Evolutionary conservation across 2,113 vertebrate species (phyloP), one percentile per base, ranked within the genome.

Genomic region (Apteryx mantelli): DNA sequence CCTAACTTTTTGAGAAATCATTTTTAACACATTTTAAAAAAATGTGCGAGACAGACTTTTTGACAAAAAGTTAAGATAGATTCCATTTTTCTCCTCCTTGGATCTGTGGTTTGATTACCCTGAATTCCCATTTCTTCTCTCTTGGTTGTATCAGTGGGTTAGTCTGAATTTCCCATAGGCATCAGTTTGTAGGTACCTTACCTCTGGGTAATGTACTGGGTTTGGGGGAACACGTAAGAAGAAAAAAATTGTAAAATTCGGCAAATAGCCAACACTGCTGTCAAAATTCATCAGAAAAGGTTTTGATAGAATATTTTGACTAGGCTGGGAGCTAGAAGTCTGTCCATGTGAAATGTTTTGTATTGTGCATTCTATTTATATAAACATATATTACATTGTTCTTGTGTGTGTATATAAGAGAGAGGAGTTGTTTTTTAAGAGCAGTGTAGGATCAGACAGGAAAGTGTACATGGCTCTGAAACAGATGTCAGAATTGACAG

Each of bases 131-230:
- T 74, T 87, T 94, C 17, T 80, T 87, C 15, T 77, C 0, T 71
- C 26, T 34, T 70, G 8, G 7, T 58, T 48, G 14, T 82, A 17
- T 60, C 65, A 21, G 9, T 86, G 32, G 11, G 2, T 77, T 91
- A 42, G 18, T 86, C 36, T 0, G 1, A n/a, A 56, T 80, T 89
- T 89, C 38, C 8, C 2, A 0, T 38, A 4, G 2, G 1, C 63
- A 32, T 64, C 1, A 0, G 18, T 50, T 79, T 91, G 5, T 38
- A 32, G 21, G 64, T 74, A 48, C 18, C 11, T 58, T 65, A 14
- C 30, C 16, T 60, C 30, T 19, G 32, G 19, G 30, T 32, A 60
- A 60, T 82, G 28, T 48, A 42, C 6, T 61, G 10, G 8, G 9
- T 79, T 84, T 79, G 2, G 4, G 63, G 30, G 71, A 50, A 76